phyloP scores from a whole-genome alignment of 2,113 vertebrate genomes.

The Petrocephalus zakoni region DNA sequence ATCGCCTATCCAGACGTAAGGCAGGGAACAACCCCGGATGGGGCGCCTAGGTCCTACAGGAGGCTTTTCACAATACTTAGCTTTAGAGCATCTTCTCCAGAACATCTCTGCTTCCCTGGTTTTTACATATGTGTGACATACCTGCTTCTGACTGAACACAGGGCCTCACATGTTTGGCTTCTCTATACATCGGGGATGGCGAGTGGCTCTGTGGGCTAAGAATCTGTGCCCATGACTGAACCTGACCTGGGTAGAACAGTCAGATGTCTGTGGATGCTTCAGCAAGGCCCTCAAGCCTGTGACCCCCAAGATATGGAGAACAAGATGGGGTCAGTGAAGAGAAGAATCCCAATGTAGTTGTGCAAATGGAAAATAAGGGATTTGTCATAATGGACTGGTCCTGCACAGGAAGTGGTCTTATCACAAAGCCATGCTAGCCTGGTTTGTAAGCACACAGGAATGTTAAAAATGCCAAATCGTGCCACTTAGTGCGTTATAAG shows the following conservation, averaged over 20 bases:
- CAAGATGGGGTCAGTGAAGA: neutral
- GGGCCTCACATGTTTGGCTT: neutral
- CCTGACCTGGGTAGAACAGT: neutral
- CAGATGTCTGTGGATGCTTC: neutral
- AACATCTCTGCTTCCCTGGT: neutral
- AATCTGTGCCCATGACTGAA: neutral
- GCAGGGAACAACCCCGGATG: too few species aligned
- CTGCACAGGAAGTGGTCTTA: neutral
- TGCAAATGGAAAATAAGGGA: neutral
- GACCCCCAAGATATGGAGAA: neutral
- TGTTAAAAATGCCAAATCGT: neutral
- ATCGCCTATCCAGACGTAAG: too few species aligned
- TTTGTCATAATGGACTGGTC: neutral
- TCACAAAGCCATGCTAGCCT: neutral
- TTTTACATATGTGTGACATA: neutral
- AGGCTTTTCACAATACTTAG: neutral
- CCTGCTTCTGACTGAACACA: neutral
- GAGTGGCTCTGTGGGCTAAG: neutral
- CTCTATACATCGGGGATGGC: neutral
- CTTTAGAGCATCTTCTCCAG: neutral
- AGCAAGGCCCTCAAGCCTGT: neutral
- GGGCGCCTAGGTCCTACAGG: neutral
- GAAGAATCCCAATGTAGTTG: neutral
- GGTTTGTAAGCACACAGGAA: neutral
- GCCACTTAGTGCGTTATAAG: neutral